These are phyloP conservation scores for Orbicella faveolata DNA, from an alignment of 64 coral and sea anemone genomes.

Conservation along the genomic window DNA sequence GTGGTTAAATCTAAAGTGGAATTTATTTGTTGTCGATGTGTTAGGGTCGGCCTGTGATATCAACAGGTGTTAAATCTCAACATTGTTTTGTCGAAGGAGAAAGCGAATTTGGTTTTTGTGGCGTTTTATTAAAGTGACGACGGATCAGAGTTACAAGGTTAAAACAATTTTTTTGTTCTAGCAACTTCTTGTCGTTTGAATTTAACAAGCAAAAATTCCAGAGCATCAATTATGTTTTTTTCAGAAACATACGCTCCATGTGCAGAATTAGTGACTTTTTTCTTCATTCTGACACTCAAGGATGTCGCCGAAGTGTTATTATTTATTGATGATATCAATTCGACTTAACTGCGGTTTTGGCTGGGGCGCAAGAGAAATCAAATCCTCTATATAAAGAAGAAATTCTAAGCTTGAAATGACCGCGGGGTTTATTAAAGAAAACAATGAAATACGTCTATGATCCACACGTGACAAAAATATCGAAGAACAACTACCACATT, in stretches of 20 bases:
- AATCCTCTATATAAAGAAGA: neutral
- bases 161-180: neutral
- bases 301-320: neutral
- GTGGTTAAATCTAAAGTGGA: neutral
- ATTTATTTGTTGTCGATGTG: neutral
- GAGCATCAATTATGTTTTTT: too few species aligned
- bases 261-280: neutral
- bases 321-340: neutral
- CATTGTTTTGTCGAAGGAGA: neutral
- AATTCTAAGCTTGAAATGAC: neutral
- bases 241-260: too few species aligned
- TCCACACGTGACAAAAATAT: neutral
- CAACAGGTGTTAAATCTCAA: conserved; percentile 29
- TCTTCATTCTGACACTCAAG: neutral
- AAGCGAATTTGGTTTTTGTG: neutral
- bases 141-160: neutral
- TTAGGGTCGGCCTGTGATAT: neutral
- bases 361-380: neutral
- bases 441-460: neutral
- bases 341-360: neutral
- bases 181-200: neutral
- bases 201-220: neutral
- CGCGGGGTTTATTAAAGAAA: neutral
- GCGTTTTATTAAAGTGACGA: neutral
- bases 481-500: neutral